Percentiles rank a stretch among this genome's conserved stretches.
Conservation (phyloP, 2,888 invertebrate genomes). For the Heteropelma amictum region DNA sequence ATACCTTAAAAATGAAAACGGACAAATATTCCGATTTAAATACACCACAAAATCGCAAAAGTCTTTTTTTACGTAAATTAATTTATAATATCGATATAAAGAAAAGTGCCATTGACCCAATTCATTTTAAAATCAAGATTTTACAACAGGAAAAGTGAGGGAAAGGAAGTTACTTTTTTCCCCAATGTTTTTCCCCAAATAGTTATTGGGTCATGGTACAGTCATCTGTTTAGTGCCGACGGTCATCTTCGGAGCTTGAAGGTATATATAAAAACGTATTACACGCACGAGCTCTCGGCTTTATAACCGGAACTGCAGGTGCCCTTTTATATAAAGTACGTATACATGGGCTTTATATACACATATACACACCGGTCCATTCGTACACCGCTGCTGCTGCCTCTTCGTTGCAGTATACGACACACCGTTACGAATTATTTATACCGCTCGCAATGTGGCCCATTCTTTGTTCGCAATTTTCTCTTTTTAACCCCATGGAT, state of each 20-base stretch:
- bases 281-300: conserved; percentile 37
- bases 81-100: no score
- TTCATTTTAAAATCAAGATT: no score
- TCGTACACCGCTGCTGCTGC: conserved; percentile 64
- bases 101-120: no score
- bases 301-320: conserved; percentile 53
- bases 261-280: conserved; percentile 43
- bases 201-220: conserved; percentile 26
- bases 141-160: no score
- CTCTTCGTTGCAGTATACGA: conserved; percentile 48
- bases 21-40: no score
- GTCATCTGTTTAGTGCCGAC: conserved; percentile 28
- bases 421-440: conserved; percentile 62
- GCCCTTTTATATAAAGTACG: conserved; percentile 19
- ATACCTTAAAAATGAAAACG: no score
- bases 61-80: no score
- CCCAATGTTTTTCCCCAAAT: background rate
- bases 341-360: conserved; percentile 5
- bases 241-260: conserved; percentile 35
- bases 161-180: background rate
- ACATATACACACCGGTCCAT: conserved; percentile 28
- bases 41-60: no score
- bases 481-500: conserved; percentile 12
- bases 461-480: conserved; percentile 52
- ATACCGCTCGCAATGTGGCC: conserved; percentile 63